Conservation (phyloP, 92 coral and sea anemone genomes). For the Meandrina meandrites region DNA sequence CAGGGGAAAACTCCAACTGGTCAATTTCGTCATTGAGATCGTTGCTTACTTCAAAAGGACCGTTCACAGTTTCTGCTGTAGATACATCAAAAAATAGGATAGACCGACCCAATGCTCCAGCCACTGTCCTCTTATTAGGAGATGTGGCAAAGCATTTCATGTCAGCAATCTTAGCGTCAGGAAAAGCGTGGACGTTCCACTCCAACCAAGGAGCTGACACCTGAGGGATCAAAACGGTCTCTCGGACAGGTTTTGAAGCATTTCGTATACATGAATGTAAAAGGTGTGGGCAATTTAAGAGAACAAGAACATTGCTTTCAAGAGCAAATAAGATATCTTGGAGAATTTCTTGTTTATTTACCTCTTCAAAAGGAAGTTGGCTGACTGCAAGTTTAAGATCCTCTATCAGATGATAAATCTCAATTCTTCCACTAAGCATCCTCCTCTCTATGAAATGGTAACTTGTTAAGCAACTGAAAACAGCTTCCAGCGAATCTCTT, state of each 20-base stretch:
- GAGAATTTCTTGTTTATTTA: background rate
- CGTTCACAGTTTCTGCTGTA: background rate
- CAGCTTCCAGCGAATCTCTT: background rate
- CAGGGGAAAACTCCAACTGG: slow-evolving; percentile 35
- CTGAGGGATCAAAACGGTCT: background rate
- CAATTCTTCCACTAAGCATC: background rate
- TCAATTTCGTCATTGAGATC: background rate
- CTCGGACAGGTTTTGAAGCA: background rate
- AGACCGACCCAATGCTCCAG: background rate
- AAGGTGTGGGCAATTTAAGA: slow-evolving; percentile 22
- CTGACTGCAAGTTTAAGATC: background rate
- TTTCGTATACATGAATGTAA: background rate
- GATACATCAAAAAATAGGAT: background rate
- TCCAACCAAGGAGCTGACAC: background rate
- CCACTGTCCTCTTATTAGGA: background rate
- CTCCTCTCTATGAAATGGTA: slow-evolving; percentile 19
- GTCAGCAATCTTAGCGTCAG: background rate
- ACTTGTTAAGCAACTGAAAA: slow-evolving; percentile 32
- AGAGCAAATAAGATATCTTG: slow-evolving; percentile 3
- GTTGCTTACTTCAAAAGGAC: background rate
- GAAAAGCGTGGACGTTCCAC: background rate
- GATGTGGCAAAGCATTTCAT: background rate
- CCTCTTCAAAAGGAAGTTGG: background rate
- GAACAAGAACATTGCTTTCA: slow-evolving; percentile 4
- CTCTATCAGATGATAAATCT: slow-evolving; percentile 1